phyloP scores from a whole-genome alignment of 1,140 invertebrate species.

The Ectropis grisescens region DNA sequence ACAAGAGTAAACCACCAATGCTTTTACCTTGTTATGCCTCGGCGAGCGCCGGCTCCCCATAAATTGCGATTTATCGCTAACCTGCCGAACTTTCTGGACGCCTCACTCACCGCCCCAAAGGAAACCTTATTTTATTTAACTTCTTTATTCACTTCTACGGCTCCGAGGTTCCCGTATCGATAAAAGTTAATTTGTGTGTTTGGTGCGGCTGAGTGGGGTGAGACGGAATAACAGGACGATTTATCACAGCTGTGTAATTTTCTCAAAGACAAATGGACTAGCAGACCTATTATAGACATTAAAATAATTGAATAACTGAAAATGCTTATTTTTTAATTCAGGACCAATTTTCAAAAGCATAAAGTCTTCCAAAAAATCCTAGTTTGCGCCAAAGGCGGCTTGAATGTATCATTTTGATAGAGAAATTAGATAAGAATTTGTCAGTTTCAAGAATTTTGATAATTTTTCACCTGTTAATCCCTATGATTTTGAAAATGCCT shows the following conservation, averaged over 20 bases:
- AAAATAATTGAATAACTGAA: not conserved
- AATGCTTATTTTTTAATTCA: not conserved
- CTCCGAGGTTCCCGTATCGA: slow-evolving; percentile 22
- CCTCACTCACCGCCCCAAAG: slow-evolving; percentile 34
- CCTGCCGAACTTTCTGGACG: slow-evolving; percentile 50
- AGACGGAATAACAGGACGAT: too few species aligned
- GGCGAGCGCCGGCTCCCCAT: slow-evolving; percentile 27
- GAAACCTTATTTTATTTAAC: slow-evolving; percentile 47
- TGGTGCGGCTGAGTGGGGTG: not conserved
- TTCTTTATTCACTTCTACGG: slow-evolving; percentile 29
- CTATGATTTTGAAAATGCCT: too few species aligned
- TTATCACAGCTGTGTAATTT: too few species aligned
- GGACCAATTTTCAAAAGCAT: not conserved
- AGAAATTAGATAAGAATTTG: too few species aligned
- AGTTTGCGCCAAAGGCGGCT: too few species aligned
- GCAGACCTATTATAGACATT: too few species aligned
- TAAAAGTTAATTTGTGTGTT: slow-evolving; percentile 19
- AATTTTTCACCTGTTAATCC: too few species aligned
- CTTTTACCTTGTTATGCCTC: slow-evolving; percentile 33
- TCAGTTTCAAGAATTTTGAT: too few species aligned
- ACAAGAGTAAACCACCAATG: slow-evolving; percentile 10
- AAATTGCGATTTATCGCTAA: slow-evolving; percentile 50
- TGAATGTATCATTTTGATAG: too few species aligned
- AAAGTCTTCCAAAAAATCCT: too few species aligned
- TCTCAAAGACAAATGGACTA: too few species aligned